Evolutionary conservation across 2,888 invertebrate species (phyloP), one percentile per base, ranked within the genome.

Genomic region (Mesoligia furuncula): DNA sequence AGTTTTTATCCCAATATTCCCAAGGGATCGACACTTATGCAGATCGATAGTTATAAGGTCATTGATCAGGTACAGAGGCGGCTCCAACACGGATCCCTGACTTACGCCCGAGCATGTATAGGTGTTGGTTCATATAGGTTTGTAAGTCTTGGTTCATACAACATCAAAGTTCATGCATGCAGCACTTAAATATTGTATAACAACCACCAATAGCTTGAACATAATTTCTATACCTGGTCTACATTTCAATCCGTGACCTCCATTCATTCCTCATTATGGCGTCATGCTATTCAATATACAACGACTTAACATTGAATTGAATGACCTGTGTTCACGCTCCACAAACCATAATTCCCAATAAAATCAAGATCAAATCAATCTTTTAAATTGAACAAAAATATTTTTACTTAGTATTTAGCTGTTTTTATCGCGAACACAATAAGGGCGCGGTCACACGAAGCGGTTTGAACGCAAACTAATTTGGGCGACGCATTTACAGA

Each of bases 261-360:
- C 27, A 83, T 75, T 54, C 69, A 79, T 79, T 71, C n/a, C 67
- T 81, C 77, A 79, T 48, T 65, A 75, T 76, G 48, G 36, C 75
- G 78, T 78, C 81, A 79, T 73, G 81, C 75, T 75, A 61, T 75
- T 62, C 75, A n/a, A 45, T 80, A 80, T 54, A 74, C 57, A 67
- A 67, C n/a, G 67, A 67, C 72, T 64, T 87, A 88, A 73, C 86
- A 88, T 80, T 79, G 81, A 77, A 81, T 77, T 67, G 15, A 87
- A 88, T 80, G 75, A 75, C 76, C 76, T 36, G 62, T 71, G 74
- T 86, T 86, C 88, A 87, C 86, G 88, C 87, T 81, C 73, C 20
- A 62, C n/a, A 79, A 75, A 64, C 62, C 54, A 66, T 64, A 71
- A 61, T 54, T 54, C 66, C 75, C 68, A 88, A 86, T 87, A 78